Base-by-base conservation (phyloP, 2,113 vertebrate species). In the Sinocyclocheilus rhinocerous region DNA sequence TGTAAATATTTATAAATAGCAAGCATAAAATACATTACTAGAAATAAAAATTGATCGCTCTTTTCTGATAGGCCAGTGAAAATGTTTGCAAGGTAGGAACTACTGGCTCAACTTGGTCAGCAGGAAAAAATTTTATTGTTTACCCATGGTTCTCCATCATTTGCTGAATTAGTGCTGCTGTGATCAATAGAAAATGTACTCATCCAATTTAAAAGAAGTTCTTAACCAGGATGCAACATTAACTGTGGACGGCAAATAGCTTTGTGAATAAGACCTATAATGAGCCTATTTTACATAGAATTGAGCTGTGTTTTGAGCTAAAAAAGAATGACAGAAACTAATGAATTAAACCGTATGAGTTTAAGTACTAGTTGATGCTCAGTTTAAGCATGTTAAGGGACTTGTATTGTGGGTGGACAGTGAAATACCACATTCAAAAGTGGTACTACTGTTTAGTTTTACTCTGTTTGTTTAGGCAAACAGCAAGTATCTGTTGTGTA, bases 401-500 rank as follows among this genome's bases (percentile, higher is more conserved):
- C n/a, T 29, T 52, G 42, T 12, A 76, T 29, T 76, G 73, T 50
- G n/a, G 42, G 22, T 76, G n/a, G n/a, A 36, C 33, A 4, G 16
- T 76, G n/a, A 76, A 76, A 76, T 29, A 16, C 45, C n/a, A 76
- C 42, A 2, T 2, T 24, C n/a, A 13, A 45, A 50, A 76, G n/a
- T 10, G 3, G 45, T 0, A 13, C 45, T 29, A 52, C 24, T 76
- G 24, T 50, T 76, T 50, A 76, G 73, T 50, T 76, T 8, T 76
- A 50, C 2, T 50, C 73, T 76, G 61, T 63, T 15, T 26, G 16
- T 48, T 76, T 15, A 81, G 13, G 61, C 59, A 69, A 65, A 67
- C 36, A 65, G 45, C 39, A 48, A 48, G 8, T 81, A 36, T 59
- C 76, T 59, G 29, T 87, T 89, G 91, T 91, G 90, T 91, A 87